Percentiles rank a stretch among this genome's conserved stretches.
Evolutionary conservation across 2,797 vertebrate species (phyloP).

Genomic region (Danio tinwini): DNA sequence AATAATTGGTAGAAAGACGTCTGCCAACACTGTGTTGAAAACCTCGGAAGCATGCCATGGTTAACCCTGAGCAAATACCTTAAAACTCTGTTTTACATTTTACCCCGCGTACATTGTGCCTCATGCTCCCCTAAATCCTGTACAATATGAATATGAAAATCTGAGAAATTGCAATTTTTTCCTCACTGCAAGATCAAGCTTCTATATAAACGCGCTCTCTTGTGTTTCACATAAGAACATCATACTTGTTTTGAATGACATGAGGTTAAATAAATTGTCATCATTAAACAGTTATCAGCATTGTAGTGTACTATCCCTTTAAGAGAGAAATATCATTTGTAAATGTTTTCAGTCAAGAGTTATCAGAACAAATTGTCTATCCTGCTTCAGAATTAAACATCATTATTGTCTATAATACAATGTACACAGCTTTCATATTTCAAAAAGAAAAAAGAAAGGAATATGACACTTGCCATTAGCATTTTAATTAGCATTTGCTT

Average conservation of each 20-base stretch:
- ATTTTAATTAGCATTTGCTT: neutral
- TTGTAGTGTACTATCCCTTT: neutral
- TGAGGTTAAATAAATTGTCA: neutral
- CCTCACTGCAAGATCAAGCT: too few species aligned
- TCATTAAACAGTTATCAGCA: too few species aligned
- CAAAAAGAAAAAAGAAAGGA: neutral
- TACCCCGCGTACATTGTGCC: too few species aligned
- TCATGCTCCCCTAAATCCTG: too few species aligned
- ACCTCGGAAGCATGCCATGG: too few species aligned
- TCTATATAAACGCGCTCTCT: neutral
- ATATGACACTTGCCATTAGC: neutral
- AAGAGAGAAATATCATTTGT: neutral
- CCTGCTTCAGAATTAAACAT: neutral
- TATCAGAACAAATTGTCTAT: neutral
- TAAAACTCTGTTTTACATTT: too few species aligned
- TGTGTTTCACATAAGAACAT: neutral
- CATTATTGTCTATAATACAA: neutral
- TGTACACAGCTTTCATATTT: neutral
- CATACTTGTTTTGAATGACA: too few species aligned
- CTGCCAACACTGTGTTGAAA: too few species aligned
- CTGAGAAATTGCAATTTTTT: too few species aligned
- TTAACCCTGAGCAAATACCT: too few species aligned
- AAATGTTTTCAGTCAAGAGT: neutral
- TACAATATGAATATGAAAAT: too few species aligned
- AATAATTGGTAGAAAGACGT: too few species aligned